These are phyloP conservation scores for Parascotia fuliginaria DNA, from an alignment of 2,888 invertebrate genomes.

Conservation along the genomic window DNA sequence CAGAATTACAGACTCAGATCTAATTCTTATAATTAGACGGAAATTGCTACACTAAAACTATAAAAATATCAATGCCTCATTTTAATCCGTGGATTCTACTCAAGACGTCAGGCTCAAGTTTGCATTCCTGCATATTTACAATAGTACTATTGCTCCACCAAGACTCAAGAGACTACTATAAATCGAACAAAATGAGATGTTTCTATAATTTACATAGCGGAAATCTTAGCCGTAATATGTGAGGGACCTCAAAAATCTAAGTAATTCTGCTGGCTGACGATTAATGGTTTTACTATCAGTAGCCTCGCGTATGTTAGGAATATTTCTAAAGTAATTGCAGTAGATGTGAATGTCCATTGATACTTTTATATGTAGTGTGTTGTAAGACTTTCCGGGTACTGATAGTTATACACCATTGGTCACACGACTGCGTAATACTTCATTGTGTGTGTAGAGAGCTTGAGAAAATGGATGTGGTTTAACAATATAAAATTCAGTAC, in stretches of 20 bases:
- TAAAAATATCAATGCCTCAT: too few species aligned
- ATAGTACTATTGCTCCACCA: too few species aligned
- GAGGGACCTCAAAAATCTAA: conserved; percentile 6
- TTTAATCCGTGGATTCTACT: too few species aligned
- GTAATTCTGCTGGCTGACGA: neutral
- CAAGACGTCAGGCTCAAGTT: too few species aligned
- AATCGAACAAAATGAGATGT: neutral
- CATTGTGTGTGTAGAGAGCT: conserved; percentile 47
- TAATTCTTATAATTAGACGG: too few species aligned
- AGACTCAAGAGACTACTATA: neutral
- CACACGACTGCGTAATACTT: conserved; percentile 64
- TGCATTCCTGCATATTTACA: too few species aligned
- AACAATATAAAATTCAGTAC: neutral
- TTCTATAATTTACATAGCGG: conserved; percentile 5
- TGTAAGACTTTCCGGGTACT: conserved; percentile 42
- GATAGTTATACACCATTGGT: conserved; percentile 60
- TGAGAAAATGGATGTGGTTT: conserved; percentile 49
- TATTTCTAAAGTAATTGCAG: conserved; percentile 7
- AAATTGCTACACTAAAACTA: too few species aligned
- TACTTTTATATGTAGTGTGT: conserved; percentile 16
- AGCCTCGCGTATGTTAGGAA: neutral
- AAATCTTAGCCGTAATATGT: neutral
- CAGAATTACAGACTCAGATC: too few species aligned
- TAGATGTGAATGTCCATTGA: conserved; percentile 27
- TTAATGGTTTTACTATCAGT: conserved; percentile 12